Conservation (phyloP, 2,113 vertebrate species). For the Danio rerio region GRCz12tu NC_133177.1:61966501-61967000, state of each 20-base stretch:
- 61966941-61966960: too few species aligned
- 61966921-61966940: neutral
- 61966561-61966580: too few species aligned
- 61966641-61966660: conserved; percentile 68
- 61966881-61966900: conserved; percentile 70
- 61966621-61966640: conserved; percentile 57
- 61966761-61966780: conserved; percentile 64
- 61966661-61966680: conserved; percentile 64
- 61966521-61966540: conserved; percentile 73
- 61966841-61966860: conserved; percentile 19
- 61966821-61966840: too few species aligned
- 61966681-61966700: neutral
- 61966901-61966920: conserved; percentile 65
- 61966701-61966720: neutral
- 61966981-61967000: conserved; percentile 55
- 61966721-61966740: conserved; percentile 61
- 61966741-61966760: conserved; percentile 72
- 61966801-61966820: neutral
- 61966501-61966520: conserved; percentile 64
- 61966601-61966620: too few species aligned
- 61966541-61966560: conserved; percentile 64
- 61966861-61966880: conserved; percentile 68
- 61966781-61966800: neutral
- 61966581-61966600: too few species aligned
- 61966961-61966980: too few species aligned